These are phyloP conservation scores for Caenorhabditis sp. DNA, from an alignment of 2,888 invertebrate genomes.

Conservation along the genomic window DNA sequence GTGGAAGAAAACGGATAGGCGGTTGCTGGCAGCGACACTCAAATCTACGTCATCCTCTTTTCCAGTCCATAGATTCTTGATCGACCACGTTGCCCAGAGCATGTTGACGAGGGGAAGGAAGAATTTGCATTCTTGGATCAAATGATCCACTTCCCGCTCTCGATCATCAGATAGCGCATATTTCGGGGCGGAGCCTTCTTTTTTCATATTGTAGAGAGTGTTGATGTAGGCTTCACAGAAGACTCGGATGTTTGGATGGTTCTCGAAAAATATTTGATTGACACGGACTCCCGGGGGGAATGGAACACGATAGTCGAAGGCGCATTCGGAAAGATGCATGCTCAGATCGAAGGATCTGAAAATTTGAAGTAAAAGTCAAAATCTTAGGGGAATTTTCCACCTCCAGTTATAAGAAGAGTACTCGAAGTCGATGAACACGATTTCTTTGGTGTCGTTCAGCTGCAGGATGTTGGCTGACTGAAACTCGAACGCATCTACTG, in stretches of 20 bases:
- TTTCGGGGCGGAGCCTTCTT: conserved; percentile 6
- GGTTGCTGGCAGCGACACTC: conserved; percentile 36
- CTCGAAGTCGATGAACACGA: conserved; percentile 51
- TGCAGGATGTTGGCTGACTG: conserved; percentile 43
- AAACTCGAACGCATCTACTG: too few species aligned
- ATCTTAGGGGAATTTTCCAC: too few species aligned
- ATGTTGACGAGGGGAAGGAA: conserved; percentile 41
- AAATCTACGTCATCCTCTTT: conserved; percentile 43
- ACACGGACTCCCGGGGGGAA: conserved; percentile 34
- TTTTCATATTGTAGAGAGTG: conserved; percentile 8
- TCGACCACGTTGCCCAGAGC: conserved; percentile 41
- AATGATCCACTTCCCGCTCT: not conserved
- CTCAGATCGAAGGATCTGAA: conserved; percentile 46
- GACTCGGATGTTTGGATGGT: conserved; percentile 36
- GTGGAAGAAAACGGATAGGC: conserved; percentile 44
- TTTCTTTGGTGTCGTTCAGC: conserved; percentile 27
- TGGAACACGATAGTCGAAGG: conserved; percentile 43
- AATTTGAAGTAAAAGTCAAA: not conserved
- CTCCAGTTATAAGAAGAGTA: conserved; percentile 53
- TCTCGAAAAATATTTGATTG: conserved; percentile 38
- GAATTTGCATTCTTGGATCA: conserved; percentile 40
- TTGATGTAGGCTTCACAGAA: conserved; percentile 37
- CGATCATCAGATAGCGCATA: conserved; percentile 6
- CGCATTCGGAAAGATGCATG: conserved; percentile 51
- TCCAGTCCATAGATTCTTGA: conserved; percentile 27